Base-by-base conservation (phyloP, 2,797 vertebrate species). In the Salmo trutta region DNA sequence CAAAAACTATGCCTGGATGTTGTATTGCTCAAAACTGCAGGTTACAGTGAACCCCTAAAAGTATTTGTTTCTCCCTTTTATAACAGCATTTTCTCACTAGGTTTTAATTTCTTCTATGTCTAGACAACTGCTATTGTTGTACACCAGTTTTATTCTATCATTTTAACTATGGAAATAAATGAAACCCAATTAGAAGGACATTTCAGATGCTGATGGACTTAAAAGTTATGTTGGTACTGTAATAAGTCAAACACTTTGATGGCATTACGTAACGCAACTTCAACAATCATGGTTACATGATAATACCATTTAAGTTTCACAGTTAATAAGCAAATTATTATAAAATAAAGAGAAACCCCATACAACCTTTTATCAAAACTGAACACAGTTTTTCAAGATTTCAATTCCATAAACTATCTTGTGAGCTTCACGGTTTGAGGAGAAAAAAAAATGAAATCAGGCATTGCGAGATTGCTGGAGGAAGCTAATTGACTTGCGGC, bases 401-500 rank as follows among this genome's bases (percentile, higher is more conserved):
- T 73, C 70, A 54, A 1, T 47, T 65, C 16, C 15, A 29, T 27
- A 53, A 52, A 31, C 62, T 51, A 51, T 24, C 75, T 79, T 81
- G 29, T 21, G 56, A 79, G 81, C 62, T 79, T 65, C 5, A 27
- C 68, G 69, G 69, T 71, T 82, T 81, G 75, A 78, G 78, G 7
- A 7, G 6, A 1, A 10, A 54, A 31, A 31, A 19, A 68, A 85
- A 85, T 85, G 88, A 87, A 85, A 82, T 87, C 81, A 88, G 82
- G 31, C 83, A 64, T 21, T 41, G 51, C 73, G 77, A 47, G 7
- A 85, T 88, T 82, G 77, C 83, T 53, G 66, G 73, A 80, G 82
- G 76, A 87, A 79, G 81, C 86, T 91, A 93, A 93, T 90, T 93
- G 89, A 92, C 87, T 90, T 84, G 85, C 87, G 71, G 85, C 80